Evolutionary conservation across 2,888 invertebrate genomes (phyloP).

Genomic region (Pyralis farinalis): DNA sequence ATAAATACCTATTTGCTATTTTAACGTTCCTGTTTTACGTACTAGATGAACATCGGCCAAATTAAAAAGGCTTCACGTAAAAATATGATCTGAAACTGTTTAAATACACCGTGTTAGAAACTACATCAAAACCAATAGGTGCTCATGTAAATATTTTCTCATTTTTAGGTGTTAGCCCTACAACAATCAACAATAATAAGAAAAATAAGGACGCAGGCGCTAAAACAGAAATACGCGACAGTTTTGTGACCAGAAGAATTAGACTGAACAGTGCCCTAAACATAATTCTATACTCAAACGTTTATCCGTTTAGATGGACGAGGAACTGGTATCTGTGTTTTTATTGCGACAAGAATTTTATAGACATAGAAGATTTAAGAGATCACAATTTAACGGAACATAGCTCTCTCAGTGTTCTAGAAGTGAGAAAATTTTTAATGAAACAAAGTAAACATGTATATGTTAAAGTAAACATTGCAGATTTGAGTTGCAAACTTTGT

Average conservation of each 20-base stretch:
- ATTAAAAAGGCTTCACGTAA: too few relatives aligned
- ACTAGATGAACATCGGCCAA: too few relatives aligned
- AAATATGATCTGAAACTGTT: too few relatives aligned
- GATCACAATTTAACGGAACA: conserved; percentile 5
- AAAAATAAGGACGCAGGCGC: not conserved
- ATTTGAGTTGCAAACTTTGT: conserved; percentile 19
- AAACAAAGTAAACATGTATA: conserved; percentile 9
- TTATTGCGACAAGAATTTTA: conserved; percentile 2
- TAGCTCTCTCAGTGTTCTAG: not conserved
- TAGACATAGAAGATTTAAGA: not conserved
- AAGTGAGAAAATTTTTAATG: conserved; percentile 4
- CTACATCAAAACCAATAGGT: conserved; percentile 37
- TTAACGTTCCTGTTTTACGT: too few relatives aligned
- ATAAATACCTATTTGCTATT: too few relatives aligned
- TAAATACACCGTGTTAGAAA: conserved; percentile 66
- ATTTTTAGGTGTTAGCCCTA: conserved; percentile 3
- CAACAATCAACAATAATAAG: not conserved
- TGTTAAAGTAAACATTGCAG: conserved; percentile 17
- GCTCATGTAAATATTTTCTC: conserved; percentile 1
- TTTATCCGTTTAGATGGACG: conserved; percentile 5
- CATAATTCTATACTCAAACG: not conserved
- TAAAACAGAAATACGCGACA: not conserved
- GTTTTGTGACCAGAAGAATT: not conserved
- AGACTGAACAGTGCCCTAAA: conserved; percentile 1
- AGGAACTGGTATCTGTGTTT: conserved; percentile 2